A percentile compares a stretch with the other conserved stretches of the same genome.
phyloP scores from a whole-genome alignment of 1,140 invertebrate species.

The Galleria mellonella region DNA sequence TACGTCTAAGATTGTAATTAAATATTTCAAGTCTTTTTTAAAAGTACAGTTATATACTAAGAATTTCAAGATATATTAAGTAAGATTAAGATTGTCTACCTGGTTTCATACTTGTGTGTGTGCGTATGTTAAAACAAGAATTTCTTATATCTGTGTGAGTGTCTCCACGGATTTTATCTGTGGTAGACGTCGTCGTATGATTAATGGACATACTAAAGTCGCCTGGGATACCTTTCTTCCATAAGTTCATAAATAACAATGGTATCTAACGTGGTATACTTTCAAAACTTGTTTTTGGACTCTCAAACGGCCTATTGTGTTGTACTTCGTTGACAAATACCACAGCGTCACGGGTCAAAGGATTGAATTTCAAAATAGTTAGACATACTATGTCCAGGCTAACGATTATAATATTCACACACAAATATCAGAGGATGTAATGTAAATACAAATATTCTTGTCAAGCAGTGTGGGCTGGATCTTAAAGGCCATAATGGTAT shows the following conservation, averaged over 20 bases:
- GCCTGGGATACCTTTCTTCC: constrained; percentile 52
- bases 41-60: constrained; percentile 19
- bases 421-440: constrained; percentile 43
- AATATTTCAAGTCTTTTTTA: too few species aligned
- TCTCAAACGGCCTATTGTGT: constrained; percentile 18
- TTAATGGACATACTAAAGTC: constrained; percentile 56
- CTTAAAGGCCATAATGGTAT: constrained; percentile 32
- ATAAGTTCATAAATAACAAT: constrained; percentile 53
- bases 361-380: constrained; percentile 3
- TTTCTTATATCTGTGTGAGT: constrained; percentile 16
- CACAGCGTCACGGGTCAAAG: constrained; percentile 5
- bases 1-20: too few species aligned
- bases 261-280: constrained; percentile 36
- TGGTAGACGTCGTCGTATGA: constrained; percentile 48
- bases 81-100: constrained; percentile 33
- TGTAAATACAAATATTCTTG: constrained; percentile 47
- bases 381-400: constrained; percentile 3
- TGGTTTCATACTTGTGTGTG: constrained; percentile 18
- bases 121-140: constrained; percentile 12
- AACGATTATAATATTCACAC: constrained; percentile 54
- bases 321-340: constrained; percentile 12
- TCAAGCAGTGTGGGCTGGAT: constrained; percentile 29
- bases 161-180: constrained; percentile 49
- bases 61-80: constrained; percentile 15
- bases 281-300: constrained; percentile 40